These are phyloP conservation scores for Lethenteron reissneri DNA, from an alignment of 2,113 vertebrate species.

Conservation along the genomic window DNA sequence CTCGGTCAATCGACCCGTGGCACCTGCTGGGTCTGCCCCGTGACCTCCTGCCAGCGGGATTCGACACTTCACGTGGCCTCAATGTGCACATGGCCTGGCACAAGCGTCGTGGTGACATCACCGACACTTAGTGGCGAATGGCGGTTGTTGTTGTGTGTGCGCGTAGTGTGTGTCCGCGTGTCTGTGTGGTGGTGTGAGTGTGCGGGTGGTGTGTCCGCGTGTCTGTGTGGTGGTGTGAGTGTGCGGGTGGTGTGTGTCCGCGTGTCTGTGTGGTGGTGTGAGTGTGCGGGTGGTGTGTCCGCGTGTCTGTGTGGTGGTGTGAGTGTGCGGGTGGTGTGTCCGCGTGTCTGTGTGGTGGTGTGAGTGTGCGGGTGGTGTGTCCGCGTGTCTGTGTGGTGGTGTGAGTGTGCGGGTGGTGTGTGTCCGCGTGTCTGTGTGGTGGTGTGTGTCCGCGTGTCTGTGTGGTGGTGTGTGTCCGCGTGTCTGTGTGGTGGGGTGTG, in stretches of 20 bases:
- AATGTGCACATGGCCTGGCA: no score
- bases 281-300: background rate
- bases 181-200: background rate
- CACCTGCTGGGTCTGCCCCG: no score
- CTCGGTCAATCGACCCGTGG: no score
- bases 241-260: background rate
- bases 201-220: background rate
- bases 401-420: background rate
- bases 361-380: background rate
- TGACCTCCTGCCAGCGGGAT: no score
- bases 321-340: background rate
- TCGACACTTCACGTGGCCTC: no score
- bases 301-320: background rate
- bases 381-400: background rate
- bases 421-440: background rate
- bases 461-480: no score
- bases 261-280: background rate
- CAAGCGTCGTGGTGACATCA: background rate
- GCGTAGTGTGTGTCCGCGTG: background rate
- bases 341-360: background rate
- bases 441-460: no score
- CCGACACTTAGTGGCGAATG: background rate
- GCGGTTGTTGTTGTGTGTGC: background rate
- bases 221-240: background rate
- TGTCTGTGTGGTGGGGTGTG: no score